phyloP scores from a whole-genome alignment of 2,888 invertebrate genomes.

The Chloroclystis v-ata region DNA sequence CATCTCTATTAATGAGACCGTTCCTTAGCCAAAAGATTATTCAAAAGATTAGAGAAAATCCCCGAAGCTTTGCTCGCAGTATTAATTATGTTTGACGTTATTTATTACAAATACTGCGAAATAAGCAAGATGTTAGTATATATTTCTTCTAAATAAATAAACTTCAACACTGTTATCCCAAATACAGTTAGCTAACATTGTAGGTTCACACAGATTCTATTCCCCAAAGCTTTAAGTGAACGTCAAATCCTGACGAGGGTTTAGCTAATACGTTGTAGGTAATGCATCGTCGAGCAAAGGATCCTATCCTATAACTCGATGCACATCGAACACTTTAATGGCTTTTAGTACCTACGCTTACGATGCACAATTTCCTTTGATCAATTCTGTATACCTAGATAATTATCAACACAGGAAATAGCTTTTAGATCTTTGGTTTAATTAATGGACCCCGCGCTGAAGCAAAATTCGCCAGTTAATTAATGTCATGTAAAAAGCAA shows the following conservation, averaged over 20 bases:
- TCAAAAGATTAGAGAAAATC: neutral
- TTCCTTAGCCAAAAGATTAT: neutral
- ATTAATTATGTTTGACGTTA: neutral
- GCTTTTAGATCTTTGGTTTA: neutral
- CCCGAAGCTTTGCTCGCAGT: neutral
- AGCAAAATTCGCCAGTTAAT: no score
- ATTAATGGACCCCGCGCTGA: no score
- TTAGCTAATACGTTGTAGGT: neutral
- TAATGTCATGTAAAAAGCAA: no score
- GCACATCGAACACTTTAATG: slow-evolving; percentile 8
- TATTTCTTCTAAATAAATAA: no score
- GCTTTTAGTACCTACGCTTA: slow-evolving; percentile 2
- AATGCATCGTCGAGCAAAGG: slow-evolving; percentile 3
- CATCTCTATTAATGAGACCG: neutral
- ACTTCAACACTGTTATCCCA: no score
- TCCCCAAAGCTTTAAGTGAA: no score
- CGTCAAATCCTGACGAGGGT: no score
- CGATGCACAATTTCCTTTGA: slow-evolving; percentile 13
- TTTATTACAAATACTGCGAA: neutral
- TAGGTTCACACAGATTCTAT: no score
- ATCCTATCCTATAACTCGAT: slow-evolving; percentile 8
- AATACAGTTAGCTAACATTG: no score
- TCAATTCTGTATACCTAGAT: neutral
- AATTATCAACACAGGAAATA: neutral
- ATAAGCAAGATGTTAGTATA: no score